Evolutionary conservation across 2,797 vertebrate species (phyloP).

Genomic region (Monodelphis domestica): DNA sequence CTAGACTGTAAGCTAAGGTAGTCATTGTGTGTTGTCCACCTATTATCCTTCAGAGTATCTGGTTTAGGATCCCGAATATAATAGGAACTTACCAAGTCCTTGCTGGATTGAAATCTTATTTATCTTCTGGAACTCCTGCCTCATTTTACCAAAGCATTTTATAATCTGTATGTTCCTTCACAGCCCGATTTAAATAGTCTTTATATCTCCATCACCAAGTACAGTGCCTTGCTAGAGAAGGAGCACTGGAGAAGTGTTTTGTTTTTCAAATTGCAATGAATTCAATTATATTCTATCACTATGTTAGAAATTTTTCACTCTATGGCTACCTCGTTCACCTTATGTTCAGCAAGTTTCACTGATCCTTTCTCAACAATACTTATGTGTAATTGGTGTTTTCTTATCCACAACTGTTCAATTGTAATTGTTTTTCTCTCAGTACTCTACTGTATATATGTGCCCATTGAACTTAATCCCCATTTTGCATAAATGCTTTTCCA

Average conservation of each 20-base stretch:
- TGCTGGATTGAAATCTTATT: not conserved
- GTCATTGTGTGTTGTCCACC: not conserved
- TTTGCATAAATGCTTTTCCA: not conserved
- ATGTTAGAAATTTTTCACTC: not conserved
- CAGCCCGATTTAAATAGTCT: not conserved
- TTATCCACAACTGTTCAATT: not conserved
- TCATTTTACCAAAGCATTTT: not conserved
- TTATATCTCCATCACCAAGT: not conserved
- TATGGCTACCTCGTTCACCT: fast-evolving
- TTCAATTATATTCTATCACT: not conserved
- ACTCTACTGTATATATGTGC: no score
- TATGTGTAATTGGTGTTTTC: not conserved
- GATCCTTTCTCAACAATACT: fast-evolving
- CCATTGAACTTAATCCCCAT: not conserved
- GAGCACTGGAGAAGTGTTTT: not conserved
- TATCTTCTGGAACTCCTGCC: not conserved
- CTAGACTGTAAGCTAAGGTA: no score
- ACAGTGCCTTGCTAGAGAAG: not conserved
- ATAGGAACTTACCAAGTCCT: not conserved
- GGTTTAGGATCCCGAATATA: not conserved
- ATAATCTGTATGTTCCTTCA: not conserved
- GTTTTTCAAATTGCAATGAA: not conserved
- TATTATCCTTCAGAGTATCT: not conserved
- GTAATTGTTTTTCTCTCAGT: not conserved
- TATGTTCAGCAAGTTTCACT: fast-evolving